Percentiles rank a stretch among this genome's conserved stretches.
Evolutionary conservation across 2,888 invertebrate species (phyloP).

Genomic region (Villa cingulata): DNA sequence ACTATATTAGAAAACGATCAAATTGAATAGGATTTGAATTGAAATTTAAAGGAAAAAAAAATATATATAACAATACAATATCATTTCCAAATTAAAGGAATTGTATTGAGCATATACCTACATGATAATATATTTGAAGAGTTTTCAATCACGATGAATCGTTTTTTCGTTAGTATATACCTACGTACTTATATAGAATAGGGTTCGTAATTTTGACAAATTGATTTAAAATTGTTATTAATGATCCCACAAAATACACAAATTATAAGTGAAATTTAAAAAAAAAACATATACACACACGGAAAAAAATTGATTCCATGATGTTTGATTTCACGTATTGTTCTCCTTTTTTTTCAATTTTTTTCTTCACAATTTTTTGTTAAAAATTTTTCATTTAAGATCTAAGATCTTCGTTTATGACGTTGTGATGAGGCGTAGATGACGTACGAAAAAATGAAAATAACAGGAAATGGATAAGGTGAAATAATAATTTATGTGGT

Average conservation of each 20-base stretch:
- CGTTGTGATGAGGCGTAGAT: neutral
- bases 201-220: conserved; percentile 15
- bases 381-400: too few species aligned
- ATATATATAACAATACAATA: neutral
- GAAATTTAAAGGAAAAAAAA: neutral
- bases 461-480: too few species aligned
- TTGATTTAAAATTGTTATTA: conserved; percentile 13
- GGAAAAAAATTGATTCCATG: neutral
- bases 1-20: too few species aligned
- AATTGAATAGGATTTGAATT: too few species aligned
- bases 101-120: too few species aligned
- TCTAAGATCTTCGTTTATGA: too few species aligned
- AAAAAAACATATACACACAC: too few species aligned
- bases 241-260: conserved; percentile 3
- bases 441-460: neutral
- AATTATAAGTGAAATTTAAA: too few species aligned
- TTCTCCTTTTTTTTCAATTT: neutral
- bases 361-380: neutral
- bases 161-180: neutral
- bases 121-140: conserved; percentile 10
- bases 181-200: conserved; percentile 8
- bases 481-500: neutral
- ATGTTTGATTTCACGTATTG: neutral
- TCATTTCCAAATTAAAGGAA: neutral
- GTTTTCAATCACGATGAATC: neutral